Evolutionary conservation across 2,113 vertebrate genomes (phyloP), one percentile per base, ranked within the genome.

Genomic region (Passer montanus): DNA sequence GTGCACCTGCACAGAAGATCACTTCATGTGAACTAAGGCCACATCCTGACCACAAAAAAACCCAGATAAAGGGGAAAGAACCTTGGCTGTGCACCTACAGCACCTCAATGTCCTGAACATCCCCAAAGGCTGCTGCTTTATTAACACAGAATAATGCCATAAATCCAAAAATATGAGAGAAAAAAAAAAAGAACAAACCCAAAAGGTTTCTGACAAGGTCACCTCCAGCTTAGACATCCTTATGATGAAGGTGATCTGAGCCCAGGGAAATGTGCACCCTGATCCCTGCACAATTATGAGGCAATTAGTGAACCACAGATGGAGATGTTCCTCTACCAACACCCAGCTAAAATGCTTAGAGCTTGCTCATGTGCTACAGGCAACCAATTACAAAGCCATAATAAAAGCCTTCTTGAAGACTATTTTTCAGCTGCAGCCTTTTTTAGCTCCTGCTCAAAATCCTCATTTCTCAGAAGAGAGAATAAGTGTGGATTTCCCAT

Each of bases 231-330:
- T 16, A 27, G 41, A 17, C 22, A 41, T 30, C 4, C 8, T 46
- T 5, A 44, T 5, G 18, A 74, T 3, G 49, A 79, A 86, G 58
- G 78, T 30, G 89, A 78, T 82, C 10, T 72, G 44, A 60, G 74
- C 79, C 16, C 53, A 55, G 3, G 52, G 52, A 89, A 93, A 84
- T 31, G 13, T 1, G 13, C 52, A 64, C 66, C 46, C 62, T 74
- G 35, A 70, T 91, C 80, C 44, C 89, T 56, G 55, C 63, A 77
- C 75, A 88, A 55, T 74, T 43, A 76, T 19, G 67, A 87, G 49
- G 87, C 78, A 94, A 95, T 91, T 84, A 95, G 62, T 26, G 53
- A 89, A 72, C 70, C 63, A 53, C 70, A 89, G 81, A 94, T 50
- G 53, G 81, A 95, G 81, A 44, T 64, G 69, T 27, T 91, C 60